Base-by-base conservation (phyloP, 2,113 vertebrate genomes). In the Pseudorasbora parva region DNA sequence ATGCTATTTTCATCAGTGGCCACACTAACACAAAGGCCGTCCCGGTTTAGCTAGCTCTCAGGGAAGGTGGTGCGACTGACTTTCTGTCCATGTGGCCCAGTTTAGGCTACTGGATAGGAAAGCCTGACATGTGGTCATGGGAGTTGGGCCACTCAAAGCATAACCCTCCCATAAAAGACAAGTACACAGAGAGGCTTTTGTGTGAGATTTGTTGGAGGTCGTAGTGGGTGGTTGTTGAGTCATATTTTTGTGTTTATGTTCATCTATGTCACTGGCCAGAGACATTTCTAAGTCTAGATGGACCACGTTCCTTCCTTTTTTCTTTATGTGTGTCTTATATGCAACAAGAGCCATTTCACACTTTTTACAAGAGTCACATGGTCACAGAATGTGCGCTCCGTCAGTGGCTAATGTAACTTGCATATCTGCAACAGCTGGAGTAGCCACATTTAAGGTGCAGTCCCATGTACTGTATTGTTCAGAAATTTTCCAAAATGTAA, bases 71-170 rank as follows among this genome's bases (percentile, higher is more conserved):
- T 3, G 9, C 5, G 57, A 62, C 74, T 12, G 37, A 11, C 59
- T 49, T 64, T 47, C 41, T 30, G 43, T 69, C 49, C 72, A 76
- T 25, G 77, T 30, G 6, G 77, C 54, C 9, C 66, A 9, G 25
- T 85, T 64, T 74, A 45, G 43, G 33, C 64, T 21, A 37, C 21
- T 43, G 10, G 56, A 43, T 37, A 54, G 81, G 56, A 66, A 8
- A 72, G 73, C 21, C 82, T 75, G 56, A 82, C 8, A n/a, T 84
- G 68, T 83, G 85, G 57, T 86, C 60, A 81, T 69, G 82, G 75
- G 30, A 72, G 54, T 76, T 33, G 15, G 54, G 17, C 82, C 66
- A 71, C 49, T 74, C 19, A 75, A 47, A 75, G 59, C 69, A 78
- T 60, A 78, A 72, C 71, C 30, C 8, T 82, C 17, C 57, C 56